Conservation (phyloP, 2,113 vertebrate species). For the Indicator indicator region DNA sequence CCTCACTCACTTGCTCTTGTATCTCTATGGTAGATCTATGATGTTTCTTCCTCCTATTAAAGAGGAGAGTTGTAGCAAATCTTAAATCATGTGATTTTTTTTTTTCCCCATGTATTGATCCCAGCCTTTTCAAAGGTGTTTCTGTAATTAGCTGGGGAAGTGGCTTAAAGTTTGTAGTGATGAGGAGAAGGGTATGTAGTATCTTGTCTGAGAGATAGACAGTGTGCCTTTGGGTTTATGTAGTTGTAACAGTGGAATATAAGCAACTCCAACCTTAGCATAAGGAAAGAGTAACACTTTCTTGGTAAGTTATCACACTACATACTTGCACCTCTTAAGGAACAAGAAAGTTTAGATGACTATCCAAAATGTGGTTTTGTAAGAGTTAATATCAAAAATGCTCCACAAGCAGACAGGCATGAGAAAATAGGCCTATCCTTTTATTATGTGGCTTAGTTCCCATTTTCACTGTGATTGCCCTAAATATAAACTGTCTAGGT, state of each 20-base stretch:
- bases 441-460: not conserved
- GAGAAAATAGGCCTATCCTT: not conserved
- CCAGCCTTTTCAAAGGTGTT: not conserved
- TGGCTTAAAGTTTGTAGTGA: not conserved
- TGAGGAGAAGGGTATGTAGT: not conserved
- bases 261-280: not conserved
- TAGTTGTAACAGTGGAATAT: not conserved
- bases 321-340: not conserved
- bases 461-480: not conserved
- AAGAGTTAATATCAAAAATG: not conserved
- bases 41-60: not conserved
- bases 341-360: not conserved
- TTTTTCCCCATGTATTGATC: not conserved
- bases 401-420: not conserved
- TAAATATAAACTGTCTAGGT: not conserved
- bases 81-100: not conserved
- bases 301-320: not conserved
- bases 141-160: not conserved
- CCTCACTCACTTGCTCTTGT: not conserved
- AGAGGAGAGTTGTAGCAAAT: not conserved
- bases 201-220: not conserved
- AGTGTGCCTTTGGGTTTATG: not conserved
- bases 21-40: not conserved
- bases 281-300: not conserved
- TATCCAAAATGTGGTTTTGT: not conserved